A percentile compares a stretch with the other conserved stretches of the same genome.
Conservation (phyloP, 2,888 invertebrate species). For the Altica lythri region DNA sequence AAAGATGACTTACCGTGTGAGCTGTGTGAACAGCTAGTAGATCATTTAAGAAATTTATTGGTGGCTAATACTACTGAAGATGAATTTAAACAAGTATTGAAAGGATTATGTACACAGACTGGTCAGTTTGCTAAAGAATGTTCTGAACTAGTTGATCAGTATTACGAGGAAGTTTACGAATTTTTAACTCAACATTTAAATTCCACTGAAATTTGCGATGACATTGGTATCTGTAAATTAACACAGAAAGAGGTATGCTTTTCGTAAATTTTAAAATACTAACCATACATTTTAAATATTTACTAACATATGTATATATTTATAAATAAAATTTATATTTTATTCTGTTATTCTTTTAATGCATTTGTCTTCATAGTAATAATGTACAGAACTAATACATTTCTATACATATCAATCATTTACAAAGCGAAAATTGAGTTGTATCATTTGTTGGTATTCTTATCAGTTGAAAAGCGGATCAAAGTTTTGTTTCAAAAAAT, state of each 20-base stretch:
- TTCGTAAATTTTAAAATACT: neutral
- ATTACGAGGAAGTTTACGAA: conserved; percentile 74
- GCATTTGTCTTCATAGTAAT: too few relatives aligned
- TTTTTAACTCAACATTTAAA: conserved; percentile 72
- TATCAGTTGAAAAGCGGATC: neutral
- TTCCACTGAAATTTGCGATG: conserved; percentile 69
- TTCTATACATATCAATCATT: too few relatives aligned
- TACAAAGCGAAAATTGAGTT: neutral
- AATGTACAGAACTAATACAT: too few relatives aligned
- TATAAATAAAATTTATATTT: conserved; percentile 10
- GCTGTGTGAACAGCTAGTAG: conserved; percentile 81
- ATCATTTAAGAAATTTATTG: conserved; percentile 77
- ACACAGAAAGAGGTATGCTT: conserved; percentile 23
- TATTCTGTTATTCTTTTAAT: neutral
- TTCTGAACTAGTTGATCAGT: conserved; percentile 74
- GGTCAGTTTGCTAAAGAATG: conserved; percentile 76
- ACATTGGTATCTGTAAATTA: conserved; percentile 70
- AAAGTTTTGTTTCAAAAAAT: neutral
- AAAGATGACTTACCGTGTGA: conserved; percentile 77
- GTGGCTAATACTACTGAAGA: conserved; percentile 83
- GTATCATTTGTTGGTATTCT: neutral
- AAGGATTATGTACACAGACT: conserved; percentile 82
- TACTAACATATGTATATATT: conserved; percentile 1
- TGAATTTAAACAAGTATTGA: conserved; percentile 78
- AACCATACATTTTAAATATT: conserved; percentile 2